A percentile compares a stretch with the other conserved stretches of the same genome.
Conservation (phyloP, 1,140 invertebrate genomes). For the Drosophila simulans region DNA sequence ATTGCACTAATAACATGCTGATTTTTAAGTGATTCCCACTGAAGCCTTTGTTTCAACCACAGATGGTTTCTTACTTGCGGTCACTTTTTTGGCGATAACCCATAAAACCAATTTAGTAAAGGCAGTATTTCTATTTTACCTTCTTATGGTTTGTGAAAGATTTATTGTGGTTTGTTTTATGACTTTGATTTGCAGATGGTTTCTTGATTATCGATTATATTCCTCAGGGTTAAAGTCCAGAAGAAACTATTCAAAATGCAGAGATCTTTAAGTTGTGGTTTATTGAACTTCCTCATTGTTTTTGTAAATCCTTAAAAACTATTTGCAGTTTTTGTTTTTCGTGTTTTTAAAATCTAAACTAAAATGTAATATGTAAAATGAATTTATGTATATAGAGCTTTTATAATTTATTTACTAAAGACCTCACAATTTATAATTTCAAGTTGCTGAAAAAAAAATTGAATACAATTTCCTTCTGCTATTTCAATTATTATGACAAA, state of each 20-base stretch:
- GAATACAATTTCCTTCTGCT: neutral
- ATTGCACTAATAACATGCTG: constrained; percentile 15
- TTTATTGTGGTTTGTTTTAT: constrained; percentile 2
- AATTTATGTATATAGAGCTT: neutral
- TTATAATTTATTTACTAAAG: neutral
- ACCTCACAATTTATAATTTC: too few species aligned
- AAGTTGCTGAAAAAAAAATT: neutral
- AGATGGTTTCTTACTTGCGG: neutral
- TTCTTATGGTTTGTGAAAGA: neutral
- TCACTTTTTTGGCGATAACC: neutral
- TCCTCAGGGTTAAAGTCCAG: neutral
- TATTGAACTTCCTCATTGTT: neutral
- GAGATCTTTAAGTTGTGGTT: neutral
- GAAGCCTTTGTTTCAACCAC: neutral
- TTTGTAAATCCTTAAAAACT: too few species aligned
- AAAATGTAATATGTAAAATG: too few species aligned
- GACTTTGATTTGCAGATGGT: neutral
- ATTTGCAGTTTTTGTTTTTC: too few species aligned
- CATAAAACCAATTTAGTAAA: neutral
- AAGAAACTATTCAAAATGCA: neutral
- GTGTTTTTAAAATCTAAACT: too few species aligned
- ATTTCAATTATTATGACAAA: constrained; percentile 29
- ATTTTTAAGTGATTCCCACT: neutral
- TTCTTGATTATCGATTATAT: neutral
- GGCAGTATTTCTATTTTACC: neutral